phyloP scores from a whole-genome alignment of 2,113 vertebrate species.

The Esox niger region DNA sequence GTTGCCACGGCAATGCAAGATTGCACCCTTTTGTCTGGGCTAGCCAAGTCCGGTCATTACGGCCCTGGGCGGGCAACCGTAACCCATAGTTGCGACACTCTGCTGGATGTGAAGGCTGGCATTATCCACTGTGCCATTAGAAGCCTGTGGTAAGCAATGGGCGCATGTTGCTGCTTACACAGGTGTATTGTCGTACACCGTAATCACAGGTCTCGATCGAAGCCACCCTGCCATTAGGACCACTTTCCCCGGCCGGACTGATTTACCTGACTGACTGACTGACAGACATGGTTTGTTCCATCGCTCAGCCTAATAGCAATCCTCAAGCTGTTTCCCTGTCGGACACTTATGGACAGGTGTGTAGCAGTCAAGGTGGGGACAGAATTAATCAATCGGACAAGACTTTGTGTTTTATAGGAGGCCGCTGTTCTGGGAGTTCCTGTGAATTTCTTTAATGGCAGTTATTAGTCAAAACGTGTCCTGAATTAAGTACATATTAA shows the following conservation, averaged over 20 bases:
- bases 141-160: constrained; percentile 9
- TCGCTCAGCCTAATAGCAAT: neutral
- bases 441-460: no score
- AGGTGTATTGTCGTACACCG: constrained; percentile 23
- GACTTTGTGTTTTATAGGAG: no score
- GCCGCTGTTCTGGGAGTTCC: no score
- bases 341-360: no score
- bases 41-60: constrained; percentile 55
- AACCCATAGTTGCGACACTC: constrained; percentile 56
- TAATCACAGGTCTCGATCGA: constrained; percentile 31
- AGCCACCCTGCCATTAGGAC: constrained; percentile 15
- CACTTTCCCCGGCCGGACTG: constrained; percentile 44
- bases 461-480: no score
- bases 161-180: constrained; percentile 4
- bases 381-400: no score
- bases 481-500: no score
- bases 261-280: no score
- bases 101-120: constrained; percentile 47
- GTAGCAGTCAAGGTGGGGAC: no score
- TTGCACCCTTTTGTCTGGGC: constrained; percentile 49
- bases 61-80: constrained; percentile 52
- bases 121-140: constrained; percentile 45
- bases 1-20: constrained; percentile 54
- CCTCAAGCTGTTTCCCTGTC: no score
- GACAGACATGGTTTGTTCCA: no score